phyloP scores from a whole-genome alignment of 92 coral and sea anemone genomes.

The Umimayanthus chanpuru region DNA sequence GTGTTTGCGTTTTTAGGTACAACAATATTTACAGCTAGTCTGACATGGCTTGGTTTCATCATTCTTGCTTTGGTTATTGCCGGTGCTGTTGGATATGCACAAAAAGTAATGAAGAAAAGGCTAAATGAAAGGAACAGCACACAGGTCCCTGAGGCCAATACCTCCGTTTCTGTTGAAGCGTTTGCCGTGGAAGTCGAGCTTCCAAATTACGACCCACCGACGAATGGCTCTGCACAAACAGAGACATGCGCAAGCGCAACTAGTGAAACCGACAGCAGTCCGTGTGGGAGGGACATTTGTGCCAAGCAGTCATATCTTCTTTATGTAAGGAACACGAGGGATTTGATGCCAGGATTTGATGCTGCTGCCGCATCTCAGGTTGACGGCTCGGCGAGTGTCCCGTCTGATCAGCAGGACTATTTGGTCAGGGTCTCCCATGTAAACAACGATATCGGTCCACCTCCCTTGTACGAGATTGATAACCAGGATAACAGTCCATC shows the following conservation, averaged over 20 bases:
- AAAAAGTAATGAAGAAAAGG: neutral
- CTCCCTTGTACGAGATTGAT: too few relatives aligned
- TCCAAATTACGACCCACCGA: constrained; percentile 6
- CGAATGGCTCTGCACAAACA: neutral
- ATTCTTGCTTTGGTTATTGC: neutral
- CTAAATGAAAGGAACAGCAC: neutral
- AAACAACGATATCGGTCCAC: too few relatives aligned
- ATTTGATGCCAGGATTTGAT: neutral
- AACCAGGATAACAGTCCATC: too few relatives aligned
- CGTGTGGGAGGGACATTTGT: neutral
- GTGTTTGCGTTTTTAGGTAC: neutral
- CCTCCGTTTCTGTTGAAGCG: neutral
- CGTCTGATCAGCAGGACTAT: neutral
- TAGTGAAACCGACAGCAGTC: neutral
- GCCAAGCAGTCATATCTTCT: neutral
- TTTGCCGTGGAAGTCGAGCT: neutral
- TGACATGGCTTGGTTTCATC: neutral
- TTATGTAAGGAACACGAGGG: neutral
- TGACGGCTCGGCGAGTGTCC: neutral
- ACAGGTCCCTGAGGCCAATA: neutral
- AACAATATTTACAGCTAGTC: neutral
- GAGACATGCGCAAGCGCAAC: neutral
- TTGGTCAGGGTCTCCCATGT: neutral
- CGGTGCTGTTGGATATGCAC: too few relatives aligned
- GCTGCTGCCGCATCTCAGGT: neutral